Evolutionary conservation across 2,888 invertebrate species (phyloP), one percentile per base, ranked within the genome.

Genomic region (Omphaloscelis lunosa): DNA sequence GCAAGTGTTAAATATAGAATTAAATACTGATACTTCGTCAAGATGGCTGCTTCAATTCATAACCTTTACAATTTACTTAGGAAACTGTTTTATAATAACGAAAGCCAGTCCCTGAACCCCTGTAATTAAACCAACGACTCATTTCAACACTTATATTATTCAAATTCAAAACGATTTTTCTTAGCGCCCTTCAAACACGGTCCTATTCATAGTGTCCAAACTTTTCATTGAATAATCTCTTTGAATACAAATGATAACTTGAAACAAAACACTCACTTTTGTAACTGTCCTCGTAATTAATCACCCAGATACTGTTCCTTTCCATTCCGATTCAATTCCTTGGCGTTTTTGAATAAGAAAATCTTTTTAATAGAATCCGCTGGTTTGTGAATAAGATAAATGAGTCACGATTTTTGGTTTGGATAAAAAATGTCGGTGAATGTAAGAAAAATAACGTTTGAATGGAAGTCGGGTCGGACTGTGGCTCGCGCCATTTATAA

Each of bases 301-400:
- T 95, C 92, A 93, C 90, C n/a, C 72, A 78, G 87, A 89, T 88
- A 82, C 86, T 89, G 90, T 91, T 90, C 87, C 84, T 86, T 87
- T 85, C 91, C 90, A 88, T 91, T 92, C 84, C 91, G 89, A 94
- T 95, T 95, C 91, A 94, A 93, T 93, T 92, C 90, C 87, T 85
- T 86, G 87, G 89, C 89, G 90, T 93, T 94, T 94, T 93, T 94
- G 93, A 94, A 94, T 93, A 89, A 90, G 90, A 89, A 93, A 88
- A 92, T 92, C 93, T 91, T 91, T 94, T 93, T 93, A 93, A 93
- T 92, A 93, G 92, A 94, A 93, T 92, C 78, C 76, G 68, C 77
- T 79, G 80, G 85, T 85, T 80, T 83, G 85, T 91, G 92, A 92
- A 91, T 90, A 92, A 92, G 92, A 92, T 92, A 88, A 92, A 92